Percentiles rank a stretch among this genome's conserved stretches.
phyloP scores from a whole-genome alignment of 2,888 invertebrate genomes.

The Pandemis cinnamomeana region DNA sequence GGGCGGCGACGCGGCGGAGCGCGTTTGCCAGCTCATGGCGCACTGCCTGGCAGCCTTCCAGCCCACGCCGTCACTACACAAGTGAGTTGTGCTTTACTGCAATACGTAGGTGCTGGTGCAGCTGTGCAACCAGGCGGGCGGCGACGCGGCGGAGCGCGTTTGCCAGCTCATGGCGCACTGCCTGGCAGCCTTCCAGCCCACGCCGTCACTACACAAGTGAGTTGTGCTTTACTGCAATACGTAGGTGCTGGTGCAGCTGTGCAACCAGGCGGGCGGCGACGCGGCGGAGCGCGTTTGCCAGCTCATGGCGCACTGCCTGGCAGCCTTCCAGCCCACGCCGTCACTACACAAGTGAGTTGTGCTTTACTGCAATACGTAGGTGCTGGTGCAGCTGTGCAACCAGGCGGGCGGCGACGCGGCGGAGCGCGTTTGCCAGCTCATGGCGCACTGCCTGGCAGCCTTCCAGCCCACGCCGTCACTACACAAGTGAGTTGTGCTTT shows the following conservation, averaged over 20 bases:
- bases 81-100: slow-evolving; percentile 62
- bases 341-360: slow-evolving; percentile 89
- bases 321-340: slow-evolving; percentile 95
- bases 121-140: slow-evolving; percentile 90
- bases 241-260: too few relatives aligned
- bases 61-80: slow-evolving; percentile 92
- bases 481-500: slow-evolving; percentile 84
- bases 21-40: slow-evolving; percentile 95
- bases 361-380: too few relatives aligned
- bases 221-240: too few relatives aligned
- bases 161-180: slow-evolving; percentile 97
- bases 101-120: too few relatives aligned
- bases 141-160: slow-evolving; percentile 87
- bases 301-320: slow-evolving; percentile 94
- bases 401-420: slow-evolving; percentile 88
- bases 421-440: slow-evolving; percentile 94
- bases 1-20: slow-evolving; percentile 85
- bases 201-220: slow-evolving; percentile 90
- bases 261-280: slow-evolving; percentile 91
- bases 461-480: slow-evolving; percentile 95
- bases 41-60: slow-evolving; percentile 96
- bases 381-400: too few relatives aligned
- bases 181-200: slow-evolving; percentile 95
- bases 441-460: slow-evolving; percentile 95
- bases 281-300: slow-evolving; percentile 91